A percentile compares a stretch with the other conserved stretches of the same genome.
Conservation (phyloP, 1,140 invertebrate genomes). For the Leucophenga varia region DNA sequence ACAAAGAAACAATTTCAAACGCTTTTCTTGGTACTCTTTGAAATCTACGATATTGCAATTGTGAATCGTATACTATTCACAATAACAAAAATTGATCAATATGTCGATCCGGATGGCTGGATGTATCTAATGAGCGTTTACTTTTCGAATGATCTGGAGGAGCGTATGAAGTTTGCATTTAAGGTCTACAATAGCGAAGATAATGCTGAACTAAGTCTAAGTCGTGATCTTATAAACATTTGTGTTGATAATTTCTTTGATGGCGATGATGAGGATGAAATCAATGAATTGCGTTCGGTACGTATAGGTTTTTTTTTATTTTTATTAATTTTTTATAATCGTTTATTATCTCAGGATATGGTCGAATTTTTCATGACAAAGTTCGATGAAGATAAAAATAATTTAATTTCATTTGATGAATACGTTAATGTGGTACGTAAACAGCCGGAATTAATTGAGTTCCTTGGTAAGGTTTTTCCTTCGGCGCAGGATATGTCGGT, state of each 20-base stretch:
- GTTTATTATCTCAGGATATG: constrained; percentile 24
- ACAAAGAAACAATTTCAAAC: constrained; percentile 19
- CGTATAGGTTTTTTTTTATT: not conserved
- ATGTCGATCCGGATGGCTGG: constrained; percentile 17
- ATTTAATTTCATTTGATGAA: constrained; percentile 71
- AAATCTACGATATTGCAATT: constrained; percentile 14
- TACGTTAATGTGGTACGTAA: constrained; percentile 65
- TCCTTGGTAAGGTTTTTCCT: constrained; percentile 76
- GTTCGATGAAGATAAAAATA: constrained; percentile 77
- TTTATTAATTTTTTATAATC: not conserved
- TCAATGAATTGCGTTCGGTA: constrained; percentile 19
- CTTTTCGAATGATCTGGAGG: constrained; percentile 15
- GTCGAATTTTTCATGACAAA: constrained; percentile 72
- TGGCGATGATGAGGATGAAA: constrained; percentile 27
- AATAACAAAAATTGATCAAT: constrained; percentile 15
- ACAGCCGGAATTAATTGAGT: constrained; percentile 72
- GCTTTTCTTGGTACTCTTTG: constrained; percentile 22
- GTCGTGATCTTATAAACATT: constrained; percentile 19
- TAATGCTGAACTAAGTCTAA: constrained; percentile 26
- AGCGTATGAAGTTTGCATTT: constrained; percentile 26
- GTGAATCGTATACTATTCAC: constrained; percentile 20
- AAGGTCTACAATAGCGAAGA: constrained; percentile 28
- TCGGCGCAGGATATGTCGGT: constrained; percentile 8
- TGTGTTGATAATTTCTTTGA: constrained; percentile 23
- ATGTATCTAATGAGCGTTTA: constrained; percentile 17